Evolutionary conservation across 2,888 invertebrate genomes (phyloP).

Genomic region (Lycophotia porphyrea): DNA sequence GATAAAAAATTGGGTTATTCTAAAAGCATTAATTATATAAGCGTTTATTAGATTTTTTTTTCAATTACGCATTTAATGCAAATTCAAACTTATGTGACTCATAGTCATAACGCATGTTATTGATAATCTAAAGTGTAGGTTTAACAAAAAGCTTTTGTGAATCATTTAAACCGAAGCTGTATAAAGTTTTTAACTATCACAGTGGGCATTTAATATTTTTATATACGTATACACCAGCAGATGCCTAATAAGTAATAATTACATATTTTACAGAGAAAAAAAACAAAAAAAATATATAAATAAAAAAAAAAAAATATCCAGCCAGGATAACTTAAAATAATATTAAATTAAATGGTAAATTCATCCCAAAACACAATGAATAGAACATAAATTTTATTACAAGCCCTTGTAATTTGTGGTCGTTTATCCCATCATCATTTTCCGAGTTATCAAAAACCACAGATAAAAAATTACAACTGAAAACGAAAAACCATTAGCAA

Average conservation of each 20-base stretch:
- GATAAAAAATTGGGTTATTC: neutral
- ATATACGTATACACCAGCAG: neutral
- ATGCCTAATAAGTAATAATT: neutral
- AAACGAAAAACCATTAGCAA: constrained; percentile 12
- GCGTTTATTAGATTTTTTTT: constrained; percentile 6
- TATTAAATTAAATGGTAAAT: neutral
- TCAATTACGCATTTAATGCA: constrained; percentile 8
- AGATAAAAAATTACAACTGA: neutral
- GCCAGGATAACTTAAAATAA: neutral
- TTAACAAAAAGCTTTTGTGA: constrained; percentile 27
- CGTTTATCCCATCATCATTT: neutral
- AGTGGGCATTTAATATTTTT: neutral
- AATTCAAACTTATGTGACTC: neutral
- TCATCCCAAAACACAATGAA: neutral
- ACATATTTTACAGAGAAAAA: neutral
- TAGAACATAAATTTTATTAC: neutral
- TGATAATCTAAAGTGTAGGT: constrained; percentile 38
- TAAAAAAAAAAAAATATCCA: neutral
- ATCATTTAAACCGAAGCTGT: constrained; percentile 5
- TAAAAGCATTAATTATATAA: constrained; percentile 4
- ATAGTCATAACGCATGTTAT: neutral
- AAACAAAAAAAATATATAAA: too few relatives aligned
- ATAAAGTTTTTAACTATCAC: neutral
- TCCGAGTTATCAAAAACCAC: neutral
- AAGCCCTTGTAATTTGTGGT: neutral